Evolutionary conservation across 2,888 invertebrate species (phyloP), one percentile per base, ranked within the genome.

Genomic region (Pachymerium ferrugineum): DNA sequence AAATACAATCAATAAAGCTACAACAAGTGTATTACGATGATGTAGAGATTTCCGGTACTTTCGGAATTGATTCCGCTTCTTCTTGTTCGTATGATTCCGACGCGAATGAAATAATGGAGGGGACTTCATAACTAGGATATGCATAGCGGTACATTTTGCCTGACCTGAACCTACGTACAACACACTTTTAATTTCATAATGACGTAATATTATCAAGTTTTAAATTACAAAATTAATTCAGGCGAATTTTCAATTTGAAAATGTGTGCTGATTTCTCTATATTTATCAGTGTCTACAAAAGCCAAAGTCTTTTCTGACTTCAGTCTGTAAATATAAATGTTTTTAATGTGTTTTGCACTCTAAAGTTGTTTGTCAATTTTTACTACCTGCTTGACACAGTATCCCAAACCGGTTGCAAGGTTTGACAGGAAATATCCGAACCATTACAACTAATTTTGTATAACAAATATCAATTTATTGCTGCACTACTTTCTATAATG

Each of bases 301-400:
- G 25, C 54, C 8, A 54, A 28, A 4, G 25, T 54, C 25, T 54
- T 54, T 54, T 54, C 25, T 54, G 54, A 54, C 25, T 54, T 54
- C 1, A 54, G 14, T 25, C 54, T 54, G 3, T 1, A 25, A 25
- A 25, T 19, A 16, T 3, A 54, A 54, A 25, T 22, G 8, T 25
- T 47, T 47, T 47, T 3, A 19, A 2, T 47, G 19, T 14, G 16
- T 47, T 47, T 3, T 47, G 12, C 14, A 38, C 14, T 47, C 22
- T 47, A 22, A 22, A 5, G 6, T 25, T 5, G 12, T 8, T 19
- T 16, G 16, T 22, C 8, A 14, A 28, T 14, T 2, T n/a, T n/a
- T n/a, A n/a, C n/a, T 54, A 54, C 54, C 54, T 54, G 54, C 54
- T 54, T 54, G 54, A 54, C 54, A 54, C 54, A 22, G 54, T 54